Percentiles rank a stretch among this genome's conserved stretches.
Conservation (phyloP, 2,113 vertebrate species). For the Galbula dea region DNA sequence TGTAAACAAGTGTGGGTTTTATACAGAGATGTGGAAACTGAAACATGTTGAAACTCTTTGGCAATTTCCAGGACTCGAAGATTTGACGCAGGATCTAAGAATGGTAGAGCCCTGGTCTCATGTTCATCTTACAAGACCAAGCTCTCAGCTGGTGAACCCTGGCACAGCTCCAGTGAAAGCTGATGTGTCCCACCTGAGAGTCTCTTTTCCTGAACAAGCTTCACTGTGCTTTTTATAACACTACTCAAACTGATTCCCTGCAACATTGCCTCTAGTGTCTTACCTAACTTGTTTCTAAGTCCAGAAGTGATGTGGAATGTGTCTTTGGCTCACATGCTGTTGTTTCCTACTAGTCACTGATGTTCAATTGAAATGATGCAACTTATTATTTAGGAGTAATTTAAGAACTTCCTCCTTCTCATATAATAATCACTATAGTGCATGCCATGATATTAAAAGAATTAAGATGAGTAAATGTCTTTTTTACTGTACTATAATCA, state of each 20-base stretch:
- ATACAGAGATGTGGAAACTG: background rate
- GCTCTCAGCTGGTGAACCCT: background rate
- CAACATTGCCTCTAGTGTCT: background rate
- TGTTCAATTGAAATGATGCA: background rate
- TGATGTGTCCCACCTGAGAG: background rate
- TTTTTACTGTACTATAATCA: background rate
- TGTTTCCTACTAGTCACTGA: background rate
- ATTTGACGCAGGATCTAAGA: background rate
- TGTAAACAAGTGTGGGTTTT: background rate
- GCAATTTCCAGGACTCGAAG: background rate
- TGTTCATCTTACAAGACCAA: accelerated
- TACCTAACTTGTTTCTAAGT: background rate
- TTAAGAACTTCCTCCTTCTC: background rate
- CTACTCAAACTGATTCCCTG: background rate
- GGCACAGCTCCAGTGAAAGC: background rate
- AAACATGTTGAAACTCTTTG: background rate
- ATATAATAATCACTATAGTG: background rate
- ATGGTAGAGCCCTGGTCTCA: accelerated
- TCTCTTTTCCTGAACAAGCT: background rate
- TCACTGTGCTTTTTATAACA: background rate
- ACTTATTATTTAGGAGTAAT: background rate
- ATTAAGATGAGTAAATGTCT: background rate
- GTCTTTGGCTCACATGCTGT: background rate
- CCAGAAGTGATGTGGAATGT: background rate
- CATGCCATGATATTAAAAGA: background rate